Conservation (phyloP, 2,888 invertebrate genomes). For the Lasius platythorax region DNA sequence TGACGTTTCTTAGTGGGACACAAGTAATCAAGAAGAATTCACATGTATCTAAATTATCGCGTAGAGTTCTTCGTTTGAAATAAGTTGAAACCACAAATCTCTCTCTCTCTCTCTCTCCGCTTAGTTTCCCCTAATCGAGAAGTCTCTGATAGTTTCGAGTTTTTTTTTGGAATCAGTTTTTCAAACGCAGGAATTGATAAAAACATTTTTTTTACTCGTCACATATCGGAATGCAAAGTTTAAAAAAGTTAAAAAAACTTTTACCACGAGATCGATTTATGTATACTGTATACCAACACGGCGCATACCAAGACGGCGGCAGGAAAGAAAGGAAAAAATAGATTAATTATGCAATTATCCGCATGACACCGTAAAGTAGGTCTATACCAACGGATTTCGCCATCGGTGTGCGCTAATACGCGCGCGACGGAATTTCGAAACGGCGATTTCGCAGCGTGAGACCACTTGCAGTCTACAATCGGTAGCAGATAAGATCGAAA, state of each 20-base stretch:
- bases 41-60: slow-evolving; percentile 7
- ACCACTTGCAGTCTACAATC: slow-evolving; percentile 11
- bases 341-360: slow-evolving; percentile 51
- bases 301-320: not conserved
- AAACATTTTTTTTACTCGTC: not conserved
- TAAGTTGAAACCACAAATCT: slow-evolving; percentile 14
- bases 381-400: slow-evolving; percentile 53
- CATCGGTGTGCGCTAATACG: slow-evolving; percentile 47
- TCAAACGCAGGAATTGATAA: not conserved
- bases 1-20: slow-evolving; percentile 22
- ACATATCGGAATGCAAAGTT: not conserved
- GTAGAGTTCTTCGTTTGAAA: not conserved
- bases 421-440: slow-evolving; percentile 50
- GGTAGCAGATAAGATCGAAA: slow-evolving; percentile 24
- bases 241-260: not conserved
- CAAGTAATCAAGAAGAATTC: not conserved
- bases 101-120: no score
- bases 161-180: not conserved
- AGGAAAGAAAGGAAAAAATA: not conserved
- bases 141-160: not conserved
- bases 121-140: not conserved
- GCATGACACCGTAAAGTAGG: slow-evolving; percentile 51
- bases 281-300: not conserved
- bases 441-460: slow-evolving; percentile 37
- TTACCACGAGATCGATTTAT: not conserved